phyloP scores from a whole-genome alignment of 2,797 vertebrate species.

The Scomberomorus guttatus region DNA sequence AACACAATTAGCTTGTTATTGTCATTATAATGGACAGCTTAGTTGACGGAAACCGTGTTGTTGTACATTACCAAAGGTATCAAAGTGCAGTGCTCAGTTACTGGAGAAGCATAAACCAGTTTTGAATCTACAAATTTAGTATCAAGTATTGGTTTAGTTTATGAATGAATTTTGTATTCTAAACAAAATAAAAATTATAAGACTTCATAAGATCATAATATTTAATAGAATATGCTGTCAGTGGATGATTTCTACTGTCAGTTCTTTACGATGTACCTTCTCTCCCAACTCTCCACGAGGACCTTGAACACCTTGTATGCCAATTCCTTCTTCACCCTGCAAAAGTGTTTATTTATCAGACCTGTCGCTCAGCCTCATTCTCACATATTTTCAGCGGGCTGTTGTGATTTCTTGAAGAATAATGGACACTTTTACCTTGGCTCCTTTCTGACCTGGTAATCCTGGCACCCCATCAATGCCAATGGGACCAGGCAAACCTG shows the following conservation, averaged over 20 bases:
- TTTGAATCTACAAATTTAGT: too few species aligned
- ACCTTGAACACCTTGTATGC: conserved; percentile 85
- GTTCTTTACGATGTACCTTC: conserved; percentile 81
- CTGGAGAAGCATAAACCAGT: not conserved
- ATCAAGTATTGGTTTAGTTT: not conserved
- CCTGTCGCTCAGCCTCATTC: not conserved
- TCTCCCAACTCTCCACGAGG: conserved; percentile 83
- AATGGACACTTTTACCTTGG: conserved; percentile 82
- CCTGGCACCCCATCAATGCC: conserved; percentile 90
- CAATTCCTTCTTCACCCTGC: conserved; percentile 88
- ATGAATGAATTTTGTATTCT: not conserved
- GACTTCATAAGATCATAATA: too few species aligned
- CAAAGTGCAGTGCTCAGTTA: not conserved
- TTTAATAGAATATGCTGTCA: too few species aligned
- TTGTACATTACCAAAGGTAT: too few species aligned
- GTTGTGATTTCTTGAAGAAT: not conserved
- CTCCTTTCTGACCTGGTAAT: conserved; percentile 86
- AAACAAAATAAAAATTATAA: not conserved
- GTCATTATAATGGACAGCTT: too few species aligned
- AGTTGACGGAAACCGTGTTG: too few species aligned
- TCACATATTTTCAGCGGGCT: not conserved
- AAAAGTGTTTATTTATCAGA: conserved; percentile 26
- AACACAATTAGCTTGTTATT: not conserved
- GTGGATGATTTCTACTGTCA: not conserved
- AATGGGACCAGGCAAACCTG: conserved; percentile 89